Evolutionary conservation across 2,113 vertebrate genomes (phyloP).

Genomic region (Halcyon malimbica): DNA sequence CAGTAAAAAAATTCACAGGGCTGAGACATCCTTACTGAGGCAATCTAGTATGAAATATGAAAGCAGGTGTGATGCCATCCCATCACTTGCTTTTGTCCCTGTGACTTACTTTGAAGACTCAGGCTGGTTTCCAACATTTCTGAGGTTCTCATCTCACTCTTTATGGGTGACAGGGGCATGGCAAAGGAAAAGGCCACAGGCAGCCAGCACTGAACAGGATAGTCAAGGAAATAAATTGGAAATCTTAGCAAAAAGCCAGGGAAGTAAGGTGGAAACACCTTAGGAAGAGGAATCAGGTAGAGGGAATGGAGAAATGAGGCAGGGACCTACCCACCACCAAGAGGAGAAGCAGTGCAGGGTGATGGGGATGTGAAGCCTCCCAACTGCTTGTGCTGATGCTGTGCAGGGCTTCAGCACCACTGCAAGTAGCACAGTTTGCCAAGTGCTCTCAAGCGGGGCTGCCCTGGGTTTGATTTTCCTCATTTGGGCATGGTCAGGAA

Average conservation of each 20-base stretch:
- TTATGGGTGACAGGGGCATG: neutral
- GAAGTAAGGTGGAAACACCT: neutral
- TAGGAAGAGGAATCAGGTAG: neutral
- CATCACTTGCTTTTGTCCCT: neutral
- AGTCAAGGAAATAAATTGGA: neutral
- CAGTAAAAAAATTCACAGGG: too few species aligned
- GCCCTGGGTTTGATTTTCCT: neutral
- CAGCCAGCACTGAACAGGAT: neutral
- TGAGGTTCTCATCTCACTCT: neutral
- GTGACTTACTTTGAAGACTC: neutral
- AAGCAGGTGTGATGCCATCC: neutral
- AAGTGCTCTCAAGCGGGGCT: neutral
- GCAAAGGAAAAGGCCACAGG: neutral
- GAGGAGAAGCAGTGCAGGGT: neutral
- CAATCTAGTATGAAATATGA: neutral
- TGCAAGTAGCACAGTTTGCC: neutral
- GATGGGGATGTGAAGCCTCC: neutral
- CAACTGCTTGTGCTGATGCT: neutral
- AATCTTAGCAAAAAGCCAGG: neutral
- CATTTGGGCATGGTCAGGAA: neutral
- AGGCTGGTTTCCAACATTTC: neutral
- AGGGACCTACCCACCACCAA: neutral
- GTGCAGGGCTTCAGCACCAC: neutral
- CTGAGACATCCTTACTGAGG: neutral
- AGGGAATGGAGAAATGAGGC: neutral